Evolutionary conservation across 92 coral and sea anemone genomes (phyloP).

Genomic region (Micromussa lordhowensis): DNA sequence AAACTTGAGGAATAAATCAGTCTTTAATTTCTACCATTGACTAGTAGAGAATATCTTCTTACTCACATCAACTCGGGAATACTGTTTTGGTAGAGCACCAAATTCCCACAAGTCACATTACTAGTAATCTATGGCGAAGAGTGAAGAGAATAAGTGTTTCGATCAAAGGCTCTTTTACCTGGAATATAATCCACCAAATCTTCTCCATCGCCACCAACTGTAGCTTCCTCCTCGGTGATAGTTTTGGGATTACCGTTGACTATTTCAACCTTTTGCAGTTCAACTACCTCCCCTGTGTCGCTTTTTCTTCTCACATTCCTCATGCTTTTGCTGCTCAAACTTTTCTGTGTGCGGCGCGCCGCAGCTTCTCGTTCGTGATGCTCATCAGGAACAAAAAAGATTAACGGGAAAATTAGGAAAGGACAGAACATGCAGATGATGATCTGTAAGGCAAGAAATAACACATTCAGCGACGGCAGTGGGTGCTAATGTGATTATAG

Average conservation of each 20-base stretch:
- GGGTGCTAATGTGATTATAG: conserved; percentile 76
- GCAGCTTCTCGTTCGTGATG: conserved; percentile 75
- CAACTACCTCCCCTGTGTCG: not conserved
- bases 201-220: conserved; percentile 52
- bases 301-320: conserved; percentile 18
- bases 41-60: not conserved
- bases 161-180: conserved; percentile 47
- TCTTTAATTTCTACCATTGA: not conserved
- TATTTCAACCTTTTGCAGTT: conserved; percentile 13
- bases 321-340: conserved; percentile 43
- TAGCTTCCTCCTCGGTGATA: conserved; percentile 58
- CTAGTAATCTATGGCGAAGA: not conserved
- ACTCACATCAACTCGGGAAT: not conserved
- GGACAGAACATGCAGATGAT: conserved; percentile 75
- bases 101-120: not conserved
- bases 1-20: too few relatives aligned
- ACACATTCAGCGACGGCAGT: conserved; percentile 65
- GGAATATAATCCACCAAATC: conserved; percentile 75
- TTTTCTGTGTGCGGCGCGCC: conserved; percentile 56
- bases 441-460: conserved; percentile 7
- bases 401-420: conserved; percentile 81
- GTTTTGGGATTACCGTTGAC: conserved; percentile 22
- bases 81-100: not conserved
- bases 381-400: conserved; percentile 94
- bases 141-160: not conserved